Percentiles rank a stretch among this genome's conserved stretches.
Conservation (phyloP, 2,888 invertebrate species). For the Cephus pygmeus region DNA sequence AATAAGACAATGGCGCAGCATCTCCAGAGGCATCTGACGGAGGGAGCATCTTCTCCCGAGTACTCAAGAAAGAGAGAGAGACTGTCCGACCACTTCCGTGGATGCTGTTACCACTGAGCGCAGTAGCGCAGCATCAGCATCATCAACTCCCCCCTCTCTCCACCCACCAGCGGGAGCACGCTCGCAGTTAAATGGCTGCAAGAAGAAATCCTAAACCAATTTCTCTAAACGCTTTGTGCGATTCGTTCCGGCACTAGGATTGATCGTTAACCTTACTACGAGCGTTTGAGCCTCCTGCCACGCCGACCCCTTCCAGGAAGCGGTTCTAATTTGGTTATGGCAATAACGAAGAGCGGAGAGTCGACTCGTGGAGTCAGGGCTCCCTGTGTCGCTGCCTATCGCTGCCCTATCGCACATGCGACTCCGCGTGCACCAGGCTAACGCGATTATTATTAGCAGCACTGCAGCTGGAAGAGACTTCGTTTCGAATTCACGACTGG, state of each 20-base stretch:
- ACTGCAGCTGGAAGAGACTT: not conserved
- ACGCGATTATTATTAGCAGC: not conserved
- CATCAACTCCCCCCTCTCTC: not conserved
- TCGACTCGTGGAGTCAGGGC: not conserved
- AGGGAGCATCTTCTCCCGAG: not conserved
- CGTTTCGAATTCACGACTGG: not conserved
- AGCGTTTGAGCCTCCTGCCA: conserved; percentile 32
- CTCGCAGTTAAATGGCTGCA: not conserved
- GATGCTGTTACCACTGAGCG: not conserved
- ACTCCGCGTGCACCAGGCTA: not conserved
- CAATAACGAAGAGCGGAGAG: not conserved
- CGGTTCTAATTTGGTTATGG: not conserved
- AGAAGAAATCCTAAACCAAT: conserved; percentile 42
- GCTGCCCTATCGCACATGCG: not conserved
- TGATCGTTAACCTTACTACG: conserved; percentile 42
- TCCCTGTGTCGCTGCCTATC: not conserved
- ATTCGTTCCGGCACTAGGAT: conserved; percentile 44
- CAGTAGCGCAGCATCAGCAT: not conserved
- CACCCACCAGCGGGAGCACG: conserved; percentile 7
- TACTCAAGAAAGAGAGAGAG: not conserved
- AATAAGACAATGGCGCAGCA: conserved; percentile 7
- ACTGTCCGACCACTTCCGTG: no score
- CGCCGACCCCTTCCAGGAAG: conserved; percentile 35
- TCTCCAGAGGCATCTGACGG: not conserved
- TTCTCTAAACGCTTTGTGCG: conserved; percentile 47